These are phyloP conservation scores for Drosophila subquinaria DNA, from an alignment of 2,888 invertebrate genomes.

Conservation along the genomic window DNA sequence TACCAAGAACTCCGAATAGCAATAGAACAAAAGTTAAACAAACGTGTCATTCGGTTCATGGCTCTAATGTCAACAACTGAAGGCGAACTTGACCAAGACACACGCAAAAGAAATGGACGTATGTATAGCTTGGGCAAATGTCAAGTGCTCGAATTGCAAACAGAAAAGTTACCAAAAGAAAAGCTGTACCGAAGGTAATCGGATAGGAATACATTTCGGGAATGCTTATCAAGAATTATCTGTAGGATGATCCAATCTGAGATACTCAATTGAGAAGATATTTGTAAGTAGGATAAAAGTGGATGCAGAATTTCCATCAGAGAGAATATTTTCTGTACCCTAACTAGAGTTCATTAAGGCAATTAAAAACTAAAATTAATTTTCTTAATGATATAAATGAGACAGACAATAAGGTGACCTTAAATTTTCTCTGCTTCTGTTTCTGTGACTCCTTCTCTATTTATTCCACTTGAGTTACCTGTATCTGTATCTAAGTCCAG, in stretches of 20 bases:
- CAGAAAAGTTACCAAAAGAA: slow-evolving; percentile 4
- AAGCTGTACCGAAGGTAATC: neutral
- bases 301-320: neutral
- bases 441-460: neutral
- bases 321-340: neutral
- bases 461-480: slow-evolving; percentile 41
- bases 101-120: slow-evolving; percentile 29
- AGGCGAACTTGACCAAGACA: slow-evolving; percentile 34
- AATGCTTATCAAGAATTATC: slow-evolving; percentile 1
- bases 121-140: slow-evolving; percentile 29
- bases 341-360: slow-evolving; percentile 3
- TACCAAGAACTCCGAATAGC: slow-evolving; percentile 10
- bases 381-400: slow-evolving; percentile 2
- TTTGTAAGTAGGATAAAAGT: neutral
- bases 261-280: neutral
- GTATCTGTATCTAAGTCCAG: slow-evolving; percentile 26
- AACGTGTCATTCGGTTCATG: slow-evolving; percentile 50
- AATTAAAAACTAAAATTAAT: neutral
- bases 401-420: neutral
- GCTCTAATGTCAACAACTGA: slow-evolving; percentile 36
- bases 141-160: slow-evolving; percentile 21
- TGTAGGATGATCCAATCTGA: neutral
- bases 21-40: slow-evolving; percentile 46
- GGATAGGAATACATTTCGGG: neutral
- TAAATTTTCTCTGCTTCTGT: neutral